These are phyloP conservation scores for Tetramorium simillimum DNA, from an alignment of 1,140 invertebrate species.

Conservation along the genomic window DNA sequence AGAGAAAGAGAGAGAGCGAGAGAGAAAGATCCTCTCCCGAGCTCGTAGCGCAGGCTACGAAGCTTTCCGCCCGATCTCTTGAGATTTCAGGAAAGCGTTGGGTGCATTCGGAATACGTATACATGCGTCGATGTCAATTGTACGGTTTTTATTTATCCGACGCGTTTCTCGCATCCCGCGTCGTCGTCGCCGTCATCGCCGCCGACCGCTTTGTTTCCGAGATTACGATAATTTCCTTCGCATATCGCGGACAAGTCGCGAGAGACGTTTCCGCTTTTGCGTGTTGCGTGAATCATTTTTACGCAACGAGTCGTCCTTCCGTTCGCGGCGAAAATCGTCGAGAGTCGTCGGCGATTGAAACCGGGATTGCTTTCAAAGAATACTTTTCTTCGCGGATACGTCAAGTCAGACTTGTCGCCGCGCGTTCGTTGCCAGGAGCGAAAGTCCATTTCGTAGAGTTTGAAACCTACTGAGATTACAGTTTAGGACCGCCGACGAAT, in stretches of 20 bases:
- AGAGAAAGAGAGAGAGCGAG: neutral
- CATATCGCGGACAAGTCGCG: neutral
- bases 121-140: neutral
- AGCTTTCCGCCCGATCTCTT: slow-evolving; percentile 74
- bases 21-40: slow-evolving; percentile 56
- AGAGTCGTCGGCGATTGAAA: neutral
- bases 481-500: neutral
- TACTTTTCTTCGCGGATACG: neutral
- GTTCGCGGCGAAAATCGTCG: neutral
- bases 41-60: slow-evolving; percentile 64
- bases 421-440: neutral
- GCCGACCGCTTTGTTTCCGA: neutral
- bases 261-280: neutral
- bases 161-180: neutral
- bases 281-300: slow-evolving; percentile 13
- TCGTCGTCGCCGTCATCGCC: neutral
- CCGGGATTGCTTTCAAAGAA: neutral
- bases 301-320: neutral
- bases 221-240: slow-evolving; percentile 39
- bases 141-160: slow-evolving; percentile 27
- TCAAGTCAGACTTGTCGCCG: neutral
- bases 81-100: slow-evolving; percentile 75
- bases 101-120: slow-evolving; percentile 60
- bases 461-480: neutral
- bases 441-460: neutral